Evolutionary conservation across 2,113 vertebrate genomes (phyloP), one percentile per base, ranked within the genome.

Genomic region (Natator depressus): DNA sequence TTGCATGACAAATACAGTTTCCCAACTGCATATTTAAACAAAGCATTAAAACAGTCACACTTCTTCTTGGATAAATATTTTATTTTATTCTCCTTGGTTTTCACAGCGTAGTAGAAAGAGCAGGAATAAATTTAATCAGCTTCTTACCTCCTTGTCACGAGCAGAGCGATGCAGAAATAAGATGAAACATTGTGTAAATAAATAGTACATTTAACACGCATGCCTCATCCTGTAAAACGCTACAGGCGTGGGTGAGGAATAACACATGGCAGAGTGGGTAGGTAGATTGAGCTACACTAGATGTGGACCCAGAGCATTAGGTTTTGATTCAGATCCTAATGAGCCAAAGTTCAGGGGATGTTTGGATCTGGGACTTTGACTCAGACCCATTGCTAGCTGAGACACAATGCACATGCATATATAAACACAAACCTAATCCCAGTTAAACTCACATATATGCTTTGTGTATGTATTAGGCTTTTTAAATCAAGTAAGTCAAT

Each of bases 11-110:
- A 97, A 97, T 89, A 90, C 85, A 86, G 76, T 94, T 97, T 95
- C 94, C 96, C 93, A 65, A 88, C 96, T 42, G 84, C 89, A 50
- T 91, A 84, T 97, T 97, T 92, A 98, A 98, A 97, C 90, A 93
- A 91, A 81, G 80, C 94, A 94, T 95, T 94, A 95, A 96, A 96
- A 83, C 93, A 46, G 96, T 98, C 89, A 80, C 91, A 46, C 89
- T 98, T 98, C 96, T 95, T 94, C 88, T 97, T 96, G 96, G 51
- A 95, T 93, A 92, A 97, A 95, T 84, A 96, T 92, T 96, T 97
- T 96, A 96, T 72, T 93, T 85, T 85, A 91, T 90, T 93, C 81
- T 75, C 83, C 88, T 93, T 46, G 93, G 89, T 97, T 93, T 93
- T 95, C 88, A 95, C 90, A 93, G 92, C 42, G 0, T 83, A 93